Conservation (phyloP, 2,113 vertebrate species). For the Phylloscopus trochiloides region DNA sequence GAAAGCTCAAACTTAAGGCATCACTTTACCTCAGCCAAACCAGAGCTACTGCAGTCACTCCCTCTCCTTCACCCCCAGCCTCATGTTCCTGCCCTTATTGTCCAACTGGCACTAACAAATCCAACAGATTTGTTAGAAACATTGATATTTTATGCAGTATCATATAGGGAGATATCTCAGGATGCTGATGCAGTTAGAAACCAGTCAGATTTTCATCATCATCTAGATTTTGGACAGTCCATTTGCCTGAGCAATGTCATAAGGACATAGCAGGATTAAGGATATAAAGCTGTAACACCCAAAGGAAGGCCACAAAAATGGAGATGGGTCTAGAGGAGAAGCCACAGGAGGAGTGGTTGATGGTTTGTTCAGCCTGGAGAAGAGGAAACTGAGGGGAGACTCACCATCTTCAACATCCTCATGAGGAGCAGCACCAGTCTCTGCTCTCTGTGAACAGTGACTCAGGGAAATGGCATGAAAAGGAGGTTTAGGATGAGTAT, state of each 20-base stretch:
- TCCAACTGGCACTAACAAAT: neutral
- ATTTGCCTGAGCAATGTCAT: neutral
- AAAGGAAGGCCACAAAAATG: neutral
- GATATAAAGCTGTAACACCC: neutral
- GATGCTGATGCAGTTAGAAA: neutral
- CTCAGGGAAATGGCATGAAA: neutral
- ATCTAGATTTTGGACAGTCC: neutral
- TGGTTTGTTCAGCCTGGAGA: neutral
- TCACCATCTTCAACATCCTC: fast-evolving
- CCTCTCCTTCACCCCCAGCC: neutral
- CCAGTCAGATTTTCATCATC: too few species aligned
- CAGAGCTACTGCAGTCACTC: neutral
- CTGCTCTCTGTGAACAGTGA: neutral
- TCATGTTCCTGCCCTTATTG: neutral
- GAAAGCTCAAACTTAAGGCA: neutral
- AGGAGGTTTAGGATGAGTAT: neutral
- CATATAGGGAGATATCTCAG: neutral
- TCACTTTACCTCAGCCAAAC: neutral
- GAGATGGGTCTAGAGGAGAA: neutral
- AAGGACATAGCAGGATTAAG: neutral
- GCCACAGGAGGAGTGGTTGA: neutral
- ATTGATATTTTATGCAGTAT: neutral
- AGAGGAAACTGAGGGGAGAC: neutral
- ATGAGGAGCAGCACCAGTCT: neutral
- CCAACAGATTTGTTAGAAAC: neutral